These are phyloP conservation scores for Maniola hyperantus DNA, from an alignment of 2,888 invertebrate genomes.

Conservation along the genomic window DNA sequence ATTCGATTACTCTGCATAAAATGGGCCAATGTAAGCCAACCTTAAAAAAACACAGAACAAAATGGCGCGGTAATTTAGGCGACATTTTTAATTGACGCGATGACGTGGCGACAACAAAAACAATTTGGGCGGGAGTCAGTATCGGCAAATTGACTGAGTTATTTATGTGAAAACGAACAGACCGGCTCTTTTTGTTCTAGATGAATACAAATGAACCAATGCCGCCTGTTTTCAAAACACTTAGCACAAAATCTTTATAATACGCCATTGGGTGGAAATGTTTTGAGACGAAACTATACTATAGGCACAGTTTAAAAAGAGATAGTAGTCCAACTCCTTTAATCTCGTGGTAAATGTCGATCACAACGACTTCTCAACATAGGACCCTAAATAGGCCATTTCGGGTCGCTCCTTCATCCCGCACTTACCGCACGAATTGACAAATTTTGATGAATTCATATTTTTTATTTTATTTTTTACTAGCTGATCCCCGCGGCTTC, in stretches of 20 bases:
- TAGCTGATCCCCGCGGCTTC: too few species aligned
- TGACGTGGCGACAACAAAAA: constrained; percentile 57
- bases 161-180: constrained; percentile 52
- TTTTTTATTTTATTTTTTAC: too few species aligned
- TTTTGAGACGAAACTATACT: background rate
- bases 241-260: background rate
- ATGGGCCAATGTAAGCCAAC: background rate
- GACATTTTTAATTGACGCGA: constrained; percentile 60
- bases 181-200: constrained; percentile 26
- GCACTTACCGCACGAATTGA: too few species aligned
- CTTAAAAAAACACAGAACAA: constrained; percentile 13
- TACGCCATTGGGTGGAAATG: background rate
- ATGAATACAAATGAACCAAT: constrained; percentile 31
- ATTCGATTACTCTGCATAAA: background rate
- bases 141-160: constrained; percentile 63
- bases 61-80: constrained; percentile 44
- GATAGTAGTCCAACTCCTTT: too few species aligned
- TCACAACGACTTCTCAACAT: too few species aligned
- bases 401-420: too few species aligned
- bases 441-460: too few species aligned
- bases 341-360: too few species aligned
- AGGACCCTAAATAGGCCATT: too few species aligned
- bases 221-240: background rate
- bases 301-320: too few species aligned
- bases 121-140: constrained; percentile 43